Evolutionary conservation across 2,888 invertebrate species (phyloP), one percentile per base, ranked within the genome.

Genomic region (Phymatocera aterrima): DNA sequence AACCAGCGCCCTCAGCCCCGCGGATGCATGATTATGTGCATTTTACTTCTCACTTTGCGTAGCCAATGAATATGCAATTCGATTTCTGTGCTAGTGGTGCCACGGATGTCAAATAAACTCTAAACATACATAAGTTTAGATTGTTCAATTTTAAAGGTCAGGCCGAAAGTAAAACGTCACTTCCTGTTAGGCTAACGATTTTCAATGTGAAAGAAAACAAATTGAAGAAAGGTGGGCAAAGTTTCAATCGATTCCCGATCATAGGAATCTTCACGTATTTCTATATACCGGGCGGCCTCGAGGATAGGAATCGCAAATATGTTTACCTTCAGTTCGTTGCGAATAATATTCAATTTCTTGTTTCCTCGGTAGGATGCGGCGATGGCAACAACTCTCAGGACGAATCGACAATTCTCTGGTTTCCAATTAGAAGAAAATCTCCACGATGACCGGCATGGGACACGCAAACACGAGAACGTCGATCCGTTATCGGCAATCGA

Each of bases 31-130:
- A 57, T 57, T 10, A 24, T 28, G n/a, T 6, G 15, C 28, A 68
- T 5, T 8, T 68, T 43, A 15, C 40, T n/a, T n/a, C n/a, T 34
- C 34, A 46, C 40, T n/a, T n/a, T 40, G 24, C 46, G 1, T 5
- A 40, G 24, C 6, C n/a, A 3, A 72, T 72, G 34, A 72, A 72
- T 72, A 72, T 72, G 31, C 72, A 51, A 72, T 34, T 34, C 72
- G 72, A 34, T 72, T 51, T 51, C 48, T 72, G 72, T 72, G 72
- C 51, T 72, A 72, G 72, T 72, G 72, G 72, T 28, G 34, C 51
- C 51, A 68, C 21, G 43, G 40, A 8, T 21, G 24, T 43, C 31
- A 34, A 4, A 31, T 61, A 54, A 8, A 54, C 6, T 1, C 21
- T 68, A 5, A 40, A 21, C 37, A 21, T n/a, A 18, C 21, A 10